Evolutionary conservation across 2,797 vertebrate species (phyloP).

Genomic region (Tadarida brasiliensis): DNA sequence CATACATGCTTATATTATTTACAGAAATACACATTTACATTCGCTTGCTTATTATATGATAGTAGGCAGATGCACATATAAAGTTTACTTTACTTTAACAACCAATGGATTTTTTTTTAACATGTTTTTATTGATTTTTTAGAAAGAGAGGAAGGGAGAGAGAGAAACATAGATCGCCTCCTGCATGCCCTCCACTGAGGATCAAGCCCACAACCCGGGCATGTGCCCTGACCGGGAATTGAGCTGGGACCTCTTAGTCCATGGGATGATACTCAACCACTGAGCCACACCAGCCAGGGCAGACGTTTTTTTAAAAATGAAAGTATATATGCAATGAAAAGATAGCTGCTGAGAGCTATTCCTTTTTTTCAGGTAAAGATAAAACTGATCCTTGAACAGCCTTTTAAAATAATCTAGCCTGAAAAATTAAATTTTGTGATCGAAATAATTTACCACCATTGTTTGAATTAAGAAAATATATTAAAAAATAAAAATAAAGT

Average conservation of each 20-base stretch:
- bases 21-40: conserved; percentile 45
- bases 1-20: conserved; percentile 34
- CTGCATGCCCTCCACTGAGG: too few relatives aligned
- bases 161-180: too few relatives aligned
- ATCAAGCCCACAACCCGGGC: too few relatives aligned
- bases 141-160: too few relatives aligned
- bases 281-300: too few relatives aligned
- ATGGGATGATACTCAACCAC: too few relatives aligned
- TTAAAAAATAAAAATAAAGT: not conserved
- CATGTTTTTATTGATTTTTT: too few relatives aligned
- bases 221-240: too few relatives aligned
- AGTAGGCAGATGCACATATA: conserved; percentile 21
- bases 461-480: conserved; percentile 3
- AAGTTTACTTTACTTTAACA: conserved; percentile 47
- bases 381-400: conserved; percentile 41
- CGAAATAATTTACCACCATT: conserved; percentile 47
- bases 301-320: not conserved
- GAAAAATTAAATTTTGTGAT: conserved; percentile 47
- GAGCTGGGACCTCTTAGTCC: too few relatives aligned
- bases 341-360: not conserved
- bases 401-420: conserved; percentile 54
- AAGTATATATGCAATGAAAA: not conserved
- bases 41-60: not conserved
- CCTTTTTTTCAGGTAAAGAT: conserved; percentile 18
- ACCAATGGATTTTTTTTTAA: not conserved